Conservation (phyloP, 2,113 vertebrate species). For the Lynx canadensis region DNA sequence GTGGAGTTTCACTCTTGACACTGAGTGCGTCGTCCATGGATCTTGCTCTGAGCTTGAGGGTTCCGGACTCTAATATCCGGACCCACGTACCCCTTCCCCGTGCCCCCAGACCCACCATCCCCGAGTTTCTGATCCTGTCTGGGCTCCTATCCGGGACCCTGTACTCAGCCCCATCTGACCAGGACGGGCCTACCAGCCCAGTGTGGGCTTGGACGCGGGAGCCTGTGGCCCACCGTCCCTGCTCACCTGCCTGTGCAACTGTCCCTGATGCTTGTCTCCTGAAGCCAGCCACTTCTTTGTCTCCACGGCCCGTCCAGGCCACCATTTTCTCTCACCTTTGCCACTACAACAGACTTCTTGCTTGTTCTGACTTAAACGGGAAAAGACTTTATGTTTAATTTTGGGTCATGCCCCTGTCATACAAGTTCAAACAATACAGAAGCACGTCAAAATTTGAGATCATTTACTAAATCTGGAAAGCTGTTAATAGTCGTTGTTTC, state of each 20-base stretch:
- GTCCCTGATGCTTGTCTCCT: neutral
- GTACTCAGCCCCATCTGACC: neutral
- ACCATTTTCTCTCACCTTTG: neutral
- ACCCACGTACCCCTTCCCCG: neutral
- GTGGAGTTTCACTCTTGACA: neutral
- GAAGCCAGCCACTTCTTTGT: neutral
- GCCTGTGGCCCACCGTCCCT: rapidly evolving
- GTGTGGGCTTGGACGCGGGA: neutral
- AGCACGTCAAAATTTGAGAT: neutral
- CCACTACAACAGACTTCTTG: neutral
- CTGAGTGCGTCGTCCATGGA: neutral
- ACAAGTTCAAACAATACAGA: neutral
- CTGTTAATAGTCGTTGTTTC: neutral
- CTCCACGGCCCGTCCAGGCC: neutral
- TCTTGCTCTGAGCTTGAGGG: neutral
- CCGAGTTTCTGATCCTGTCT: neutral
- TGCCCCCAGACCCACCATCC: neutral
- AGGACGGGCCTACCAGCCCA: rapidly evolving
- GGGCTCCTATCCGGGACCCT: neutral
- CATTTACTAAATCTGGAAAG: neutral
- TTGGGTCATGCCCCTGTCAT: neutral
- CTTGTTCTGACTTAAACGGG: neutral
- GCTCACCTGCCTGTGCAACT: neutral
- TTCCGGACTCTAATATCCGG: neutral
- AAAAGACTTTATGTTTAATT: neutral